These are phyloP conservation scores for Sinopyrophorus schimmeli DNA, from an alignment of 2,888 invertebrate species.

Conservation along the genomic window DNA sequence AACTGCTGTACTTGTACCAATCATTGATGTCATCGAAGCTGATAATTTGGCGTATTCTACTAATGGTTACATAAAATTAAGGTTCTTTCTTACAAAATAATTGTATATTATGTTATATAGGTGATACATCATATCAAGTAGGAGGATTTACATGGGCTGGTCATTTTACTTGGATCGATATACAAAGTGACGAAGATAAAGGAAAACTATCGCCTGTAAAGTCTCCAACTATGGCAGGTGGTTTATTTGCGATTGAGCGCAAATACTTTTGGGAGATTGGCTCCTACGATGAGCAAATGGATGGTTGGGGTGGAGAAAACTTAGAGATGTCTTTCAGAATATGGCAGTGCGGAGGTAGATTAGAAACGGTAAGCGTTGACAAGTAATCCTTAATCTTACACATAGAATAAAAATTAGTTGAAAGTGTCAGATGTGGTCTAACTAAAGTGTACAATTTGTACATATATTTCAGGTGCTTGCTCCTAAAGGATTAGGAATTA, in stretches of 20 bases:
- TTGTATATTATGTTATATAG: slow-evolving; percentile 41
- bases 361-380: slow-evolving; percentile 72
- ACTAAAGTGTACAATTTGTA: no score
- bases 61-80: slow-evolving; percentile 51
- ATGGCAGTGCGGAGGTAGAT: slow-evolving; percentile 85
- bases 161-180: slow-evolving; percentile 90
- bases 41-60: slow-evolving; percentile 75
- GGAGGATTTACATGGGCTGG: slow-evolving; percentile 88
- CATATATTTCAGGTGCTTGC: no score
- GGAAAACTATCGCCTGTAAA: slow-evolving; percentile 68
- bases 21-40: slow-evolving; percentile 92
- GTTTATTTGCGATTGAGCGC: slow-evolving; percentile 90
- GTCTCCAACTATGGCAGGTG: slow-evolving; percentile 99
- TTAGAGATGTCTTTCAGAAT: slow-evolving; percentile 96
- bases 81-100: neutral
- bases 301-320: slow-evolving; percentile 97
- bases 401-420: no score
- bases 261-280: slow-evolving; percentile 93
- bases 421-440: no score
- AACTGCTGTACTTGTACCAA: slow-evolving; percentile 85
- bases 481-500: no score
- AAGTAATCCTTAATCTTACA: neutral
- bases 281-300: slow-evolving; percentile 96
- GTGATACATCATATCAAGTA: slow-evolving; percentile 62
- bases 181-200: slow-evolving; percentile 67